Conservation (phyloP, 37 sponge, comb jelly and placozoan species). For the Bolinopsis microptera region DNA sequence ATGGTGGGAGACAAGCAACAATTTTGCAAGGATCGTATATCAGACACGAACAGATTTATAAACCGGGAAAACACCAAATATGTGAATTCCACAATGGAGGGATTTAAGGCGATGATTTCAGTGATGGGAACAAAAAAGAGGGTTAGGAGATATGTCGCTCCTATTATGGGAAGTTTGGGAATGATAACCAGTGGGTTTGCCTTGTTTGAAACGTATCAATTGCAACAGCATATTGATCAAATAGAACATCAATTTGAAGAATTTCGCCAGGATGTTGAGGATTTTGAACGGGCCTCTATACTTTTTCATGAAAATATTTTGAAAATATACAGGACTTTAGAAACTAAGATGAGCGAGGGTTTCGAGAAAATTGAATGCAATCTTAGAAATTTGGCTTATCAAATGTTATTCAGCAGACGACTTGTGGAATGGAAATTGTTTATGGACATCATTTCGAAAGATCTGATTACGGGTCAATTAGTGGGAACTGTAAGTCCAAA, state of each 20-base stretch:
- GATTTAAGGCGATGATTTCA: not conserved
- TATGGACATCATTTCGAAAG: constrained; percentile 18
- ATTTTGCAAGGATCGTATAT: constrained; percentile 37
- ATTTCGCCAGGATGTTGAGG: not conserved
- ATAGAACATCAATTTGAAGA: constrained; percentile 23
- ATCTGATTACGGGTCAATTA: constrained; percentile 12
- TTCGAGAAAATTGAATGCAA: not conserved
- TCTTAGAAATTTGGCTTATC: constrained; percentile 2
- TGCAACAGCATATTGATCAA: constrained; percentile 41
- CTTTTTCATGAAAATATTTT: constrained; percentile 9
- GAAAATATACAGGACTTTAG: constrained; percentile 28
- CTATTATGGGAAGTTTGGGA: constrained; percentile 1
- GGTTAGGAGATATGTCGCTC: constrained; percentile 25
- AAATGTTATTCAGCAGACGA: constrained; percentile 14
- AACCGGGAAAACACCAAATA: constrained; percentile 15
- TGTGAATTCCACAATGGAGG: constrained; percentile 32
- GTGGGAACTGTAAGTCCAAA: constrained; percentile 23
- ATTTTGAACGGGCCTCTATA: constrained; percentile 11
- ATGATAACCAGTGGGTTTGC: constrained; percentile 53
- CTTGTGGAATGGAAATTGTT: constrained; percentile 2
- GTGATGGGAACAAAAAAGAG: not conserved
- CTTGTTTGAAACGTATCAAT: constrained; percentile 31
- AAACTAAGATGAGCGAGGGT: constrained; percentile 13
- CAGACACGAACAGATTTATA: not conserved
- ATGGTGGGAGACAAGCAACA: constrained; percentile 2